A percentile compares a stretch with the other conserved stretches of the same genome.
These are phyloP conservation scores for Drosophila cardini DNA, from an alignment of 1,140 invertebrate species.

Conservation along the genomic window DNA sequence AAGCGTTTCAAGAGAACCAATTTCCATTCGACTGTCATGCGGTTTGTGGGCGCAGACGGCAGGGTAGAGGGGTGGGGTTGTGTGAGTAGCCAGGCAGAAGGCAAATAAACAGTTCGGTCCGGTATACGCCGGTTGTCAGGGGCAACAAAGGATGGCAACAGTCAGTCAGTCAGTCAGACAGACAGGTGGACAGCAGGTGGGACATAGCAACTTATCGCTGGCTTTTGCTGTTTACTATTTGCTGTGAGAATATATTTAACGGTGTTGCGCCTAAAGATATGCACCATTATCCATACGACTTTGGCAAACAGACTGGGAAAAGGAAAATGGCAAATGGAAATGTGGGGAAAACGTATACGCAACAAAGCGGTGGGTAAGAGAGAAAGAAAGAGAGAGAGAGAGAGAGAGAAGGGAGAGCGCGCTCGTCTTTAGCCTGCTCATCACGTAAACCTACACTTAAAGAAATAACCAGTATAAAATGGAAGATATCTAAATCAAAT, in stretches of 20 bases:
- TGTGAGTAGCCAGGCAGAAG: neutral
- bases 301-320: conserved; percentile 41
- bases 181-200: neutral
- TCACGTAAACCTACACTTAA: conserved; percentile 12
- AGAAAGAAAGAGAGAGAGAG: too few relatives aligned
- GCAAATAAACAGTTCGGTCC: conserved; percentile 1
- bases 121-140: conserved; percentile 8
- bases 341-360: conserved; percentile 15
- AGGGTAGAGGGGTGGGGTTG: neutral
- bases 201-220: conserved; percentile 28
- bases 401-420: too few relatives aligned
- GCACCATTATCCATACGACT: conserved; percentile 62
- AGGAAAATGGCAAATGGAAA: neutral
- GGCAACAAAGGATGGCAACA: conserved; percentile 5
- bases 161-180: neutral
- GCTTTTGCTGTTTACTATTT: conserved; percentile 6
- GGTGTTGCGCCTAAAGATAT: conserved; percentile 56
- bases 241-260: conserved; percentile 55
- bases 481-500: too few relatives aligned
- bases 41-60: too few relatives aligned
- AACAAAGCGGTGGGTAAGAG: neutral
- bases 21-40: too few relatives aligned
- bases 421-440: conserved; percentile 38
- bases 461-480: too few relatives aligned
- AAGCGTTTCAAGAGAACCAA: too few relatives aligned